Percentiles rank a stretch among this genome's conserved stretches.
phyloP scores from a whole-genome alignment of 2,113 vertebrate genomes.

The Myrmecophaga tridactyla region DNA sequence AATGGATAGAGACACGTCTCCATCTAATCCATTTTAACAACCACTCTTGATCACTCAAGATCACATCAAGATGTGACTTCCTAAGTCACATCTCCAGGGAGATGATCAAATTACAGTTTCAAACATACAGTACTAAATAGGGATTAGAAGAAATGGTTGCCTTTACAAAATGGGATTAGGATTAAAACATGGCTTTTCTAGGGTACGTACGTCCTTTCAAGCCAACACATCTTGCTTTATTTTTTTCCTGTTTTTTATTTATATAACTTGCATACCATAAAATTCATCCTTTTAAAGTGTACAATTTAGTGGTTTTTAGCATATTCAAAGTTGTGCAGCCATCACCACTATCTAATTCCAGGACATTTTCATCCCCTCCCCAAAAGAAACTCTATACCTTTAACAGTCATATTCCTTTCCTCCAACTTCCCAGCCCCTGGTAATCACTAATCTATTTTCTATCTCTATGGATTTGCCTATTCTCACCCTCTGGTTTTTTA shows the following conservation, averaged over 20 bases:
- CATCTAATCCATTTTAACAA: too few species aligned
- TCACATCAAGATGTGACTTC: too few species aligned
- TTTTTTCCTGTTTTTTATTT: neutral
- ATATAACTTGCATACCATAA: neutral
- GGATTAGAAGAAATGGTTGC: too few species aligned
- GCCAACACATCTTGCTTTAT: neutral
- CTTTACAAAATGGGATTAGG: too few species aligned
- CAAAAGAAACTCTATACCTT: neutral
- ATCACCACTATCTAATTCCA: constrained; percentile 15
- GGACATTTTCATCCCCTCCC: neutral
- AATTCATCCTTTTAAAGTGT: neutral
- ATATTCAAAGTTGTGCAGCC: neutral
- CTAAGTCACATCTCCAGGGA: too few species aligned
- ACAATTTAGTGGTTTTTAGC: neutral
- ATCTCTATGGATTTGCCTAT: neutral
- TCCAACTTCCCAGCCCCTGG: neutral
- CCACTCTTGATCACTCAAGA: too few species aligned
- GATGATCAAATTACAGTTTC: too few species aligned
- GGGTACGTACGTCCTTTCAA: too few species aligned
- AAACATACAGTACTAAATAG: too few species aligned
- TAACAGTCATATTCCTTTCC: neutral
- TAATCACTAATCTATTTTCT: constrained; percentile 17
- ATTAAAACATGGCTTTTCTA: too few species aligned
- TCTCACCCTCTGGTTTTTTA: neutral
- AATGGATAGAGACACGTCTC: too few species aligned